Percentiles rank a stretch among this genome's conserved stretches.
Conservation (phyloP, 1,140 invertebrate species). For the Prorops nasuta region DNA sequence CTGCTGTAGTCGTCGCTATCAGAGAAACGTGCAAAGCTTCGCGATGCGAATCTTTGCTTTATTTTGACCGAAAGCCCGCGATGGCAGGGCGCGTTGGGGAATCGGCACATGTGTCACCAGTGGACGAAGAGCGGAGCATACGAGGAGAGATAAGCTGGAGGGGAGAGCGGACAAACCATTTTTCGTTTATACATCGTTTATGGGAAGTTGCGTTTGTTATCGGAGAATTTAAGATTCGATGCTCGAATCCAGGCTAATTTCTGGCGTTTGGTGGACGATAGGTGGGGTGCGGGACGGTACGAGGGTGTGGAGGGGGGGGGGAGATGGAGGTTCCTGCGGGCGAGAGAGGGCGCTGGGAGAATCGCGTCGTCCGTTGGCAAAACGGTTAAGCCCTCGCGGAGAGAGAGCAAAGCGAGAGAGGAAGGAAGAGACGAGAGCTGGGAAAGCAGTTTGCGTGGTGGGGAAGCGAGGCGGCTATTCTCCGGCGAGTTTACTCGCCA, state of each 20-base stretch:
- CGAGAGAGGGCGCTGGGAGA: neutral
- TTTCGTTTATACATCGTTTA: too few relatives aligned
- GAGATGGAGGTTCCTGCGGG: neutral
- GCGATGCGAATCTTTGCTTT: too few relatives aligned
- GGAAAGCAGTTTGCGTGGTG: constrained; percentile 11
- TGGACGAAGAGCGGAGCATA: neutral
- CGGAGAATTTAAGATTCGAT: too few relatives aligned
- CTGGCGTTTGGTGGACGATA: neutral
- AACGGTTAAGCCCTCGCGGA: neutral
- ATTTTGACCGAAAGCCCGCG: too few relatives aligned
- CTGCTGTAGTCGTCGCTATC: too few relatives aligned
- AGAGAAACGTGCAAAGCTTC: too few relatives aligned
- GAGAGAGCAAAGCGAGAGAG: neutral
- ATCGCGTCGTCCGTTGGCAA: neutral
- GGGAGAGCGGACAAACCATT: neutral
- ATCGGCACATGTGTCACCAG: too few relatives aligned
- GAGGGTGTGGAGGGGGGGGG: neutral
- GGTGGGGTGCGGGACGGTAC: neutral
- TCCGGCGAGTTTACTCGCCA: constrained; percentile 38
- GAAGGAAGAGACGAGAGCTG: neutral
- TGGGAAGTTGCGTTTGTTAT: too few relatives aligned
- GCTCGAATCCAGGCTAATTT: neutral
- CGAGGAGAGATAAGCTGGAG: neutral
- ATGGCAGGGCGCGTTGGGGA: too few relatives aligned
- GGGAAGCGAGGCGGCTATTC: constrained; percentile 26